Percentiles rank a stretch among this genome's conserved stretches.
Evolutionary conservation across 2,113 vertebrate genomes (phyloP).

Genomic region (Hassar affinis): DNA sequence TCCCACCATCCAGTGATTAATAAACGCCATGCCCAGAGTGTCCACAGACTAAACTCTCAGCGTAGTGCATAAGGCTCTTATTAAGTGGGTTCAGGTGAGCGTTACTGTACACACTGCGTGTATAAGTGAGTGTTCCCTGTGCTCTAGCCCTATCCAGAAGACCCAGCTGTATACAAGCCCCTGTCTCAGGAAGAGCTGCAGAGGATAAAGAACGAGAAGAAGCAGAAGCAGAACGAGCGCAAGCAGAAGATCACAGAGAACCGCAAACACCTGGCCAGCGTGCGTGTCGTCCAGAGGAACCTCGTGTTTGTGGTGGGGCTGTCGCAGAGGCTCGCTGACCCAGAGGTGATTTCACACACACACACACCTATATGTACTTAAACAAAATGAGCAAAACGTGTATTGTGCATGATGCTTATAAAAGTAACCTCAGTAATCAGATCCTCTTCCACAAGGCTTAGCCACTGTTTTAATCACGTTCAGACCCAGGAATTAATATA

Average conservation of each 20-base stretch:
- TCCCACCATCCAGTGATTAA: background rate
- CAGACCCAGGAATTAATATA: background rate
- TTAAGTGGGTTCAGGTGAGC: too few species aligned
- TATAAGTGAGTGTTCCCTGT: background rate
- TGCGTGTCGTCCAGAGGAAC: constrained; percentile 90
- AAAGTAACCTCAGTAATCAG: background rate
- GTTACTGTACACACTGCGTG: too few species aligned
- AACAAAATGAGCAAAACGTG: background rate
- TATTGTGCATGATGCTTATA: background rate
- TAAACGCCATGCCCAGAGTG: background rate
- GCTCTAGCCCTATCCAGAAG: constrained; percentile 87
- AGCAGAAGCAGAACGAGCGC: constrained; percentile 88
- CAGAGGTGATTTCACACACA: constrained; percentile 77
- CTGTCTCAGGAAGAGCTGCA: constrained; percentile 91
- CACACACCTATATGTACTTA: background rate
- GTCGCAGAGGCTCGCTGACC: constrained; percentile 85
- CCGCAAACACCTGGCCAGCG: constrained; percentile 88
- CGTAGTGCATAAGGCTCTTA: background rate
- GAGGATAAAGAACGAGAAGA: constrained; percentile 93
- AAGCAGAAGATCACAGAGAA: constrained; percentile 95
- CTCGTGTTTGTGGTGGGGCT: constrained; percentile 89
- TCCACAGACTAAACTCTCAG: background rate
- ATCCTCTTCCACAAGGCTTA: background rate
- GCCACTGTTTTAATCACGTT: background rate
- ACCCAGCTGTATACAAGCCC: constrained; percentile 91